Percentiles rank a stretch among this genome's conserved stretches.
Evolutionary conservation across 2,888 invertebrate species (phyloP).

Genomic region (Tetranychus truncatus): DNA sequence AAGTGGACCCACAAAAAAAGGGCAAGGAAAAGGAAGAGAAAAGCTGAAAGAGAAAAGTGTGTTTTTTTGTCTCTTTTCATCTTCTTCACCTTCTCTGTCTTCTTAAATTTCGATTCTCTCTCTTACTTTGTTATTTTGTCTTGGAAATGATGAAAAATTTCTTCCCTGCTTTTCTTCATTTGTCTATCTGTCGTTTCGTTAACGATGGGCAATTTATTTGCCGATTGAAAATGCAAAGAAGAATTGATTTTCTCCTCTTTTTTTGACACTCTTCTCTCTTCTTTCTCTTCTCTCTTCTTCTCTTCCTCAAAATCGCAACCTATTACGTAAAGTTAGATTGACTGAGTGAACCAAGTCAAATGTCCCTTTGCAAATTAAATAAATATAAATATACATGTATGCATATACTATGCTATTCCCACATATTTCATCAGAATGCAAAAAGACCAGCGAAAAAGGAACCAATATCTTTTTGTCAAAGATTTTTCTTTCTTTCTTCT

Average conservation of each 20-base stretch:
- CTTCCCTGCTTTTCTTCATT: neutral
- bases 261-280: neutral
- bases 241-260: neutral
- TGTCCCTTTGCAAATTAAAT: too few species aligned
- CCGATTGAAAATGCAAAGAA: neutral
- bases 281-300: neutral
- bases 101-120: neutral
- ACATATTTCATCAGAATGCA: neutral
- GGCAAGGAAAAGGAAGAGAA: neutral
- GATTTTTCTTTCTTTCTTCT: neutral
- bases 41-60: neutral
- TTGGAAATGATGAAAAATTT: neutral
- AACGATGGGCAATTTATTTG: neutral
- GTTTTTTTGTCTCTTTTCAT: neutral
- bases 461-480: neutral
- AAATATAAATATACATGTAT: too few species aligned
- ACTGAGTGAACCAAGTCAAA: neutral
- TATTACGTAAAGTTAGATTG: neutral
- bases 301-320: neutral
- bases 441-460: too few species aligned
- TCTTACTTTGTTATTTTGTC: neutral
- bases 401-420: neutral
- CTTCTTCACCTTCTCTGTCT: neutral
- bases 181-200: neutral
- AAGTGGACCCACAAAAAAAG: neutral